These are phyloP conservation scores for Orussus abietinus DNA, from an alignment of 1,140 invertebrate species.

Conservation along the genomic window DNA sequence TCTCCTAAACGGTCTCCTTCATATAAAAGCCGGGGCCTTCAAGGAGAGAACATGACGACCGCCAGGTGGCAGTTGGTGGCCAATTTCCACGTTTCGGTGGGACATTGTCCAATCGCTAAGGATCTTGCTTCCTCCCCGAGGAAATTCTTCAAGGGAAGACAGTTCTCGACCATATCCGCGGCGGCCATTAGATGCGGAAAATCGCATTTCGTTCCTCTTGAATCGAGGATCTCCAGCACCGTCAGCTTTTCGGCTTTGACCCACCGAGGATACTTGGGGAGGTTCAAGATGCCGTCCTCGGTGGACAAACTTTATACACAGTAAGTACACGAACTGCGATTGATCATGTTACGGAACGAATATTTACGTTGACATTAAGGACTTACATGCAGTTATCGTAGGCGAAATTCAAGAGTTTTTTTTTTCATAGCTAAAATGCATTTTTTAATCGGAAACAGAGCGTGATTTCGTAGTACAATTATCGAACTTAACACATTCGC, in stretches of 20 bases:
- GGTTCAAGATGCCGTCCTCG: constrained; percentile 27
- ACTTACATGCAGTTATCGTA: too few relatives aligned
- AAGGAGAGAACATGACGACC: constrained; percentile 23
- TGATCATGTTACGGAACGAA: constrained; percentile 2
- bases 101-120: too few relatives aligned
- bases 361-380: too few relatives aligned
- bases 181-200: too few relatives aligned
- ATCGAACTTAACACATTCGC: not conserved
- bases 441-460: not conserved
- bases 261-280: not conserved
- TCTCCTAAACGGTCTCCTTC: not conserved
- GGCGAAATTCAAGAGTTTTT: too few relatives aligned
- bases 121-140: too few relatives aligned
- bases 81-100: too few relatives aligned
- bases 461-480: not conserved
- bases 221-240: too few relatives aligned
- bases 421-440: not conserved
- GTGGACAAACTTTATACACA: constrained; percentile 26
- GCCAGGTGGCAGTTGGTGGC: constrained; percentile 32
- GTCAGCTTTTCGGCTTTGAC: too few relatives aligned
- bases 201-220: too few relatives aligned
- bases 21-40: constrained; percentile 21
- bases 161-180: too few relatives aligned
- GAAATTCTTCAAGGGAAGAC: too few relatives aligned
- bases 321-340: constrained; percentile 20